These are phyloP conservation scores for Aricia agestis DNA, from an alignment of 1,140 invertebrate species.

Conservation along the genomic window DNA sequence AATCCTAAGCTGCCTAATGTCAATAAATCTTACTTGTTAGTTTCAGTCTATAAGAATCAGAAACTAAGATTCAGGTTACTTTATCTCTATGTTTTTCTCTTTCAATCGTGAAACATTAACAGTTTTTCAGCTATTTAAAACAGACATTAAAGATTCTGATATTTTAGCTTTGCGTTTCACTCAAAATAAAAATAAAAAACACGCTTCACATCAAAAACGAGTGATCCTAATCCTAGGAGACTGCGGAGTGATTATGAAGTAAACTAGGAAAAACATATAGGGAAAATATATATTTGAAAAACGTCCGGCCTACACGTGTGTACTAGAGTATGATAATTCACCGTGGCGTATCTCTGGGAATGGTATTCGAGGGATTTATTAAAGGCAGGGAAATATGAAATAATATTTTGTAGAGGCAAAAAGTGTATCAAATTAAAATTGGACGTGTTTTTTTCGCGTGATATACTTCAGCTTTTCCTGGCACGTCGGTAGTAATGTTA, in stretches of 20 bases:
- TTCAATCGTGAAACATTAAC: no score
- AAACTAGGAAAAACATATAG: not conserved
- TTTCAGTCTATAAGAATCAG: no score
- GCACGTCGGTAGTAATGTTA: not conserved
- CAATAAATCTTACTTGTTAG: no score
- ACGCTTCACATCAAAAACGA: no score
- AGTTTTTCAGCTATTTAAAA: no score
- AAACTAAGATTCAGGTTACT: no score
- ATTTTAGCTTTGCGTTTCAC: not conserved
- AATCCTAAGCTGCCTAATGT: no score
- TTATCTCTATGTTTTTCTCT: no score
- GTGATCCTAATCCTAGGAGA: not conserved
- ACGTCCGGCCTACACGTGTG: not conserved
- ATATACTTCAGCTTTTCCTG: not conserved
- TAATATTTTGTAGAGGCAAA: constrained; percentile 1
- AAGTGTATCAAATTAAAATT: constrained; percentile 4
- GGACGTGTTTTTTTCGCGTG: constrained; percentile 2
- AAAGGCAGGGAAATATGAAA: not conserved
- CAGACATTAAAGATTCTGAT: not conserved
- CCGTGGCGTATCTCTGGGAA: not conserved
- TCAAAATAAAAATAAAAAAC: not conserved
- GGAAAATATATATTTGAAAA: not conserved
- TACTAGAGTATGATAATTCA: not conserved
- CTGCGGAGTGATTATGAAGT: not conserved
- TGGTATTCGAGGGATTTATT: constrained; percentile 1